These are phyloP conservation scores for Muscicapa adusta DNA, from an alignment of 2,113 vertebrate species.

Conservation along the genomic window DNA sequence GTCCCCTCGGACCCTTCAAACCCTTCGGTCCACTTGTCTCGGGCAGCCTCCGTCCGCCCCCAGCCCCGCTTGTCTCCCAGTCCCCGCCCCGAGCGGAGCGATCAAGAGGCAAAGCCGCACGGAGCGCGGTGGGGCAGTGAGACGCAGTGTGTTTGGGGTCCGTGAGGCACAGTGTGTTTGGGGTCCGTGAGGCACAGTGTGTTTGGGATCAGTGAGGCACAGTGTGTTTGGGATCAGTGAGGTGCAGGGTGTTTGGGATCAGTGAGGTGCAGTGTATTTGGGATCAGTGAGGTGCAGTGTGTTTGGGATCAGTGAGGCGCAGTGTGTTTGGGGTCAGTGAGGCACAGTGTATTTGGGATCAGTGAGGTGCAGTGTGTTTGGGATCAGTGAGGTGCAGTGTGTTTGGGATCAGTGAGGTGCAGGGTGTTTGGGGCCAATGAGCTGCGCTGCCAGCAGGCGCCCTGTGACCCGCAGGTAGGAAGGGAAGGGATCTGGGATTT, in stretches of 20 bases:
- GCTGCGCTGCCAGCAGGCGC: not conserved
- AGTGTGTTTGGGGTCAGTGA: no score
- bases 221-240: rapidly evolving
- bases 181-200: no score
- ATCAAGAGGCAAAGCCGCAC: not conserved
- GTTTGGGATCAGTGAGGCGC: rapidly evolving
- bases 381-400: no score
- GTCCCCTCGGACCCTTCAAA: no score
- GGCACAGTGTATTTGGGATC: no score
- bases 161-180: no score
- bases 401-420: rapidly evolving
- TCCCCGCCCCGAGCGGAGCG: no score
- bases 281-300: no score
- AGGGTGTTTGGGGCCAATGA: not conserved
- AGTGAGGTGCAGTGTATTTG: rapidly evolving
- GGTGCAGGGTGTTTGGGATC: rapidly evolving
- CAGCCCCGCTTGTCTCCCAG: no score
- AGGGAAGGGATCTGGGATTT: not conserved
- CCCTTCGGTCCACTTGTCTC: not conserved
- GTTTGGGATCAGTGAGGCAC: rapidly evolving
- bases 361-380: not conserved
- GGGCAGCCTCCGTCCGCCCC: not conserved
- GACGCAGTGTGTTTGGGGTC: rapidly evolving
- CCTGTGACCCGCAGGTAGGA: not conserved
- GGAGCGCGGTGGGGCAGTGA: not conserved